These are phyloP conservation scores for Oscheius sp. DNA, from an alignment of 1,140 invertebrate genomes.

Conservation along the genomic window DNA sequence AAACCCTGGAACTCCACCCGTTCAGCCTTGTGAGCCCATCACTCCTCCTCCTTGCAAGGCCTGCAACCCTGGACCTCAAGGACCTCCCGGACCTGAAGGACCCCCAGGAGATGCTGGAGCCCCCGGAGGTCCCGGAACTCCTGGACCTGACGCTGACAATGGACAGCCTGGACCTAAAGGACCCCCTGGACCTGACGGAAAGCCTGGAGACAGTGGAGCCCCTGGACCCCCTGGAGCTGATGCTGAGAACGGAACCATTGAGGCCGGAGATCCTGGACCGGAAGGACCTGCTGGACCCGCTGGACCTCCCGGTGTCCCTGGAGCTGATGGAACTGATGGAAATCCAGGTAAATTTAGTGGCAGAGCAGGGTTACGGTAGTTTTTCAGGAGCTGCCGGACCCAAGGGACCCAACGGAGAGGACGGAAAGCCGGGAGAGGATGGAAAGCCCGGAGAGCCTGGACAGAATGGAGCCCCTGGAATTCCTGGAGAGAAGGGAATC, in stretches of 20 bases:
- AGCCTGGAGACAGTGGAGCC: background rate
- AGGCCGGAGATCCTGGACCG: conserved; percentile 23
- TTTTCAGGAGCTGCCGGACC: conserved; percentile 34
- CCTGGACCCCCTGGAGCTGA: conserved; percentile 13
- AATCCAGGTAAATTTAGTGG: too few relatives aligned
- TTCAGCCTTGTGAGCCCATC: conserved; percentile 29
- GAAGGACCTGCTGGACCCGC: conserved; percentile 28
- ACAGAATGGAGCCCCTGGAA: conserved; percentile 30
- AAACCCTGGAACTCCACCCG: conserved; percentile 32
- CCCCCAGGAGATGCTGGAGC: conserved; percentile 6
- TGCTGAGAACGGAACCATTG: background rate
- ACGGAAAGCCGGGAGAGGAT: conserved; percentile 35
- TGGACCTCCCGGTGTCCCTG: conserved; percentile 11
- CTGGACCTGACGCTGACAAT: conserved; percentile 19
- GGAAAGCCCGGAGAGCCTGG: conserved; percentile 20
- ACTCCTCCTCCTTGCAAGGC: conserved; percentile 36
- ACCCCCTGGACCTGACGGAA: background rate
- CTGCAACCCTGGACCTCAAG: conserved; percentile 33
- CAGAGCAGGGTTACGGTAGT: too few relatives aligned
- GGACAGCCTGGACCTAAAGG: conserved; percentile 20
- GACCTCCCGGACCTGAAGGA: conserved; percentile 27
- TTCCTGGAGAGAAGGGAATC: conserved; percentile 45
- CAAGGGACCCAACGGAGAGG: conserved; percentile 35
- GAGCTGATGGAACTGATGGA: conserved; percentile 19
- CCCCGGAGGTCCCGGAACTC: conserved; percentile 9